A percentile compares a stretch with the other conserved stretches of the same genome.
Conservation (phyloP, 1,140 invertebrate genomes). For the Drusus annulatus region DNA sequence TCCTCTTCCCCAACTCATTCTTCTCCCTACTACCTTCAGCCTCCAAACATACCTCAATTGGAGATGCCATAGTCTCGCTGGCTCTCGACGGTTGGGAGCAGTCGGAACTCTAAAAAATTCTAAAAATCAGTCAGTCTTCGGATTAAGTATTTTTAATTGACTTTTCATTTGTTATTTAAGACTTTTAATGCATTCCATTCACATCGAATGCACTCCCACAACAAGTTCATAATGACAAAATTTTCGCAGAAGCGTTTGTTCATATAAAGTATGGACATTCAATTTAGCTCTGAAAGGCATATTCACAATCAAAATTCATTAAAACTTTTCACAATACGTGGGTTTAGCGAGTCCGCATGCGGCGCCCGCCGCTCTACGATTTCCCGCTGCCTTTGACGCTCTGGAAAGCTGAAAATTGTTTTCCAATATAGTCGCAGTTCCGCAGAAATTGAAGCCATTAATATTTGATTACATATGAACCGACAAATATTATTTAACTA, state of each 20-base stretch:
- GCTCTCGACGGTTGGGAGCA: too few relatives aligned
- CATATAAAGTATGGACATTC: background rate
- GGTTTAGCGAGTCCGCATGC: background rate
- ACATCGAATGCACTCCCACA: too few relatives aligned
- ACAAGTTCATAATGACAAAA: too few relatives aligned
- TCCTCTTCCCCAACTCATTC: too few relatives aligned
- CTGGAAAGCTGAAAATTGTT: conserved; percentile 16
- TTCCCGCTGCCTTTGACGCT: conserved; percentile 16
- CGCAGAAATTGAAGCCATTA: conserved; percentile 24
- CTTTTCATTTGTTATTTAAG: too few relatives aligned
- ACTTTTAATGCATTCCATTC: too few relatives aligned
- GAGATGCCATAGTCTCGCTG: too few relatives aligned
- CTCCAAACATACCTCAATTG: too few relatives aligned
- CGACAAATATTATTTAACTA: conserved; percentile 53
- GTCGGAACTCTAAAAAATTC: too few relatives aligned
- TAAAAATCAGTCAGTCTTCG: too few relatives aligned
- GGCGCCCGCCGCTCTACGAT: background rate
- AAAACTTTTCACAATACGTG: conserved; percentile 26
- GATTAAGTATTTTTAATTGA: too few relatives aligned
- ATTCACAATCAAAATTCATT: conserved; percentile 27
- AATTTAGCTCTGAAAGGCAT: conserved; percentile 5
- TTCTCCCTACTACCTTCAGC: too few relatives aligned
- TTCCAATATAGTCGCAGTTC: conserved; percentile 18
- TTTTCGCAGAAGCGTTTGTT: background rate
- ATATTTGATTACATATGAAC: conserved; percentile 50